These are phyloP conservation scores for Eulemur albifrons DNA, from an alignment of 2,797 vertebrate species.

Conservation along the genomic window DNA sequence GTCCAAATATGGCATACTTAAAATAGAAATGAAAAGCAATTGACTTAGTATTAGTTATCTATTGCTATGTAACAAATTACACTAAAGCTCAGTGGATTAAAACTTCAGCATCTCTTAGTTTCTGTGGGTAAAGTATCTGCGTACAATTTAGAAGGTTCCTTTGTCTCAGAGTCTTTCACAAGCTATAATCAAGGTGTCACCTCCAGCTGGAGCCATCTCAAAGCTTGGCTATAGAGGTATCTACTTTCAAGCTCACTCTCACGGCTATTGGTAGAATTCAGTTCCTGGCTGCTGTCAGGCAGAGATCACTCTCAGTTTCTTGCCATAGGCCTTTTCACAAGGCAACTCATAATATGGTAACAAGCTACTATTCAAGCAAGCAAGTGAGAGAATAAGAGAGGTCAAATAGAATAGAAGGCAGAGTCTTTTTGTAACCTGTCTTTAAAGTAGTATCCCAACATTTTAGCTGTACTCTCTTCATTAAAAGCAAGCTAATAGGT, in stretches of 20 bases:
- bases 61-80: not conserved
- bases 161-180: not conserved
- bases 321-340: not conserved
- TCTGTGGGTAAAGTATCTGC: not conserved
- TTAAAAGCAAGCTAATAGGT: not conserved
- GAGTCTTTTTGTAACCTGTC: not conserved
- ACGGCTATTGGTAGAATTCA: not conserved
- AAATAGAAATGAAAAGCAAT: not conserved
- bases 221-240: not conserved
- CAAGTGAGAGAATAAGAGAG: not conserved
- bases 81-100: not conserved
- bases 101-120: not conserved
- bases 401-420: not conserved
- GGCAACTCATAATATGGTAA: not conserved
- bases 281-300: not conserved
- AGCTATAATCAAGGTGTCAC: not conserved
- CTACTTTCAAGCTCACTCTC: not conserved
- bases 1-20: not conserved
- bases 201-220: not conserved
- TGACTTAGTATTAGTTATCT: not conserved
- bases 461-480: not conserved
- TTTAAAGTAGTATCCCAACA: not conserved
- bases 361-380: not conserved
- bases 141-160: not conserved
- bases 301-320: not conserved